These are phyloP conservation scores for Drosophila kohkoa DNA, from an alignment of 1,140 invertebrate species.

Conservation along the genomic window DNA sequence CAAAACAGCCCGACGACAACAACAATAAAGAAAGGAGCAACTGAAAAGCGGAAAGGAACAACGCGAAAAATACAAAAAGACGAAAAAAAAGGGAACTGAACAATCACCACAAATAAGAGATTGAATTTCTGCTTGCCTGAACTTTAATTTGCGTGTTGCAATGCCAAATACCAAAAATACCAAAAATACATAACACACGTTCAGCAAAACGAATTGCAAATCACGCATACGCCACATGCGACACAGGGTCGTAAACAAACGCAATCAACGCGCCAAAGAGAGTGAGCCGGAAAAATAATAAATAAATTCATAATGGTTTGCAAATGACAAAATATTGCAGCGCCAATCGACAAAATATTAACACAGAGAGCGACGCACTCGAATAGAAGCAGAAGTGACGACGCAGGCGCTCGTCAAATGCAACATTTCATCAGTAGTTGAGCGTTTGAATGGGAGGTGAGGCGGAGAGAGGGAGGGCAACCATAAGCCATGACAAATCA, in stretches of 20 bases:
- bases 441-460: neutral
- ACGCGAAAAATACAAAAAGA: slow-evolving; percentile 8
- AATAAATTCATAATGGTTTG: slow-evolving; percentile 80
- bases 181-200: slow-evolving; percentile 67
- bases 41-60: slow-evolving; percentile 44
- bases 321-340: slow-evolving; percentile 82
- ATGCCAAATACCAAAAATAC: slow-evolving; percentile 53
- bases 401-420: slow-evolving; percentile 32
- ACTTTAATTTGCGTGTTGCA: slow-evolving; percentile 79
- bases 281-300: slow-evolving; percentile 63
- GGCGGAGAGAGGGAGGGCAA: neutral
- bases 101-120: slow-evolving; percentile 74
- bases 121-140: slow-evolving; percentile 82
- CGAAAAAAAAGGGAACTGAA: slow-evolving; percentile 8
- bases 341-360: slow-evolving; percentile 79
- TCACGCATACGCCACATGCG: slow-evolving; percentile 64
- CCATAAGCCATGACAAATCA: slow-evolving; percentile 73
- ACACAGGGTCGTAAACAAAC: slow-evolving; percentile 53
- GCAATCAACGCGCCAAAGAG: slow-evolving; percentile 65
- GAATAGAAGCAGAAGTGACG: slow-evolving; percentile 17
- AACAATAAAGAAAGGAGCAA: slow-evolving; percentile 53
- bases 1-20: slow-evolving; percentile 59
- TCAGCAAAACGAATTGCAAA: slow-evolving; percentile 68
- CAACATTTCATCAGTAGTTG: slow-evolving; percentile 38
- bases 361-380: slow-evolving; percentile 31